Base-by-base conservation (phyloP, 1,140 invertebrate genomes). In the Scaptodrosophila lebanonensis region DNA sequence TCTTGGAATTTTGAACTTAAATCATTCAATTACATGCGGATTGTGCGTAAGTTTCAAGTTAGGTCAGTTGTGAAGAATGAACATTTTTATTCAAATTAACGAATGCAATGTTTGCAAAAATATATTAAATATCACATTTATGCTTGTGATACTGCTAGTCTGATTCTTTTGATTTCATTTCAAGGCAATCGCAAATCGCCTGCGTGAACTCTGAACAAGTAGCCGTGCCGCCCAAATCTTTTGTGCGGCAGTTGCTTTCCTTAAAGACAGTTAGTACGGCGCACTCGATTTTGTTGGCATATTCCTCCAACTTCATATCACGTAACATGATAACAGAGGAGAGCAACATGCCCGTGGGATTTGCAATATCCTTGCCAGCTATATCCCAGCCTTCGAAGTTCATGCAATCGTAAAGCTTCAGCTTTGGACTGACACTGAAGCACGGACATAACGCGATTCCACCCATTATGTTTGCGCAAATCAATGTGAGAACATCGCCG, bases 271-370 rank as follows among this genome's bases (percentile, higher is more conserved):
- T 2, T 1, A 51, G 32, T 0, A 82, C 20, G 0, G 53, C 76
- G 35, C 62, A 50, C 2, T 40, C 33, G 0, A 82, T 56, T 2
- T 9, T 35, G 2, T 54, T 22, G 0, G 66, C 70, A 15, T 52
- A 3, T 0, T 54, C 9, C 3, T 43, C 6, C 1, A 64, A 22
- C 3, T 59, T 13, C 1, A 82, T 1, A 0, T 59, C 39, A 0
- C 30, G 50, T 16, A 82, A 27, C 76, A 82, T 60, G 0, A 82
- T 45, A 2, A 29, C 50, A 0, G 58, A 9, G 0, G 66, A 39
- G 4, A 83, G 63, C 6, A 82, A 35, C 2, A 66, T 32, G 3
- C 76, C 75, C 0, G 75, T 82, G 6, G 75, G 76, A 70, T 82
- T 82, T 18, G 52, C 43, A 8, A 25, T 7, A 22, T 82, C 61